Conservation (phyloP, 64 coral and sea anemone species). For the Cladopsammia gracilis region DNA sequence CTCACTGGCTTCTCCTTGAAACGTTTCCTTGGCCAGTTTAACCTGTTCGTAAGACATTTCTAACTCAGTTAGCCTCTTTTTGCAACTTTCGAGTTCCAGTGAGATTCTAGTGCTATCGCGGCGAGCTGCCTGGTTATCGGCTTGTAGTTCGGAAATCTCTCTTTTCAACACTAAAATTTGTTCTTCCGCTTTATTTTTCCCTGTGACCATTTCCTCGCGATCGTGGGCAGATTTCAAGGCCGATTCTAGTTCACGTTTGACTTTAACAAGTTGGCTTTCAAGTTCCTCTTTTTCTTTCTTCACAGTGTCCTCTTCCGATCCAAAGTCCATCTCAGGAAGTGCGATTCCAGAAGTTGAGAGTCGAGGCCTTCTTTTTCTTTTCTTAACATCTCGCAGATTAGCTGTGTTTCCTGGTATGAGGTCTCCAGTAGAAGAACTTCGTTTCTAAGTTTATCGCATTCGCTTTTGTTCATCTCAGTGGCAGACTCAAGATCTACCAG, state of each 20-base stretch:
- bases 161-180: slow-evolving; percentile 10
- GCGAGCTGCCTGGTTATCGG: not conserved
- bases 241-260: slow-evolving; percentile 39
- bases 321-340: not conserved
- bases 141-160: not conserved
- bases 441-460: slow-evolving; percentile 60
- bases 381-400: slow-evolving; percentile 72
- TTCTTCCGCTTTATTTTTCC: slow-evolving; percentile 66
- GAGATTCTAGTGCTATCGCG: slow-evolving; percentile 33
- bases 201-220: slow-evolving; percentile 29
- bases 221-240: slow-evolving; percentile 37
- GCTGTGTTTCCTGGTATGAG: slow-evolving; percentile 61
- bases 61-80: slow-evolving; percentile 27
- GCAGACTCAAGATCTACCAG: slow-evolving; percentile 39
- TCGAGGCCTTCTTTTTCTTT: slow-evolving; percentile 78
- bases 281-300: slow-evolving; percentile 63
- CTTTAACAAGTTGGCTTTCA: slow-evolving; percentile 22
- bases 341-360: slow-evolving; percentile 42
- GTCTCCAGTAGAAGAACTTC: slow-evolving; percentile 73
- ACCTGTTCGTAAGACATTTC: slow-evolving; percentile 15
- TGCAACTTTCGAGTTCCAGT: slow-evolving; percentile 13
- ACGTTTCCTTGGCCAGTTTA: slow-evolving; percentile 45
- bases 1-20: slow-evolving; percentile 42
- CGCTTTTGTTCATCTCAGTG: slow-evolving; percentile 51
- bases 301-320: slow-evolving; percentile 3